Base-by-base conservation (phyloP, 2,797 vertebrate genomes). In the Kryptolebias ocellatus region DNA sequence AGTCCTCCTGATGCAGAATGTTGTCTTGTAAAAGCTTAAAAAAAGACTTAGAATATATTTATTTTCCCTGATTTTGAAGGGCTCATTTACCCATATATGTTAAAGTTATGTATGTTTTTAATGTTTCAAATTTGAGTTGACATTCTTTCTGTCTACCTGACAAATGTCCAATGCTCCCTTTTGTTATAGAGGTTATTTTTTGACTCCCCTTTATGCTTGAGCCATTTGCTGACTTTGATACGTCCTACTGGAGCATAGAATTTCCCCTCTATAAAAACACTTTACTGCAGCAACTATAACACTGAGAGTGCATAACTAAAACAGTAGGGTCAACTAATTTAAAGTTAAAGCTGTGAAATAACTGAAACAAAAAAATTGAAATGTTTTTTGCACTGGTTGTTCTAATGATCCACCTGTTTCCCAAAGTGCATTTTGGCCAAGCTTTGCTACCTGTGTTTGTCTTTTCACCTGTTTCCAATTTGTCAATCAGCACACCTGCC, bases 1-100 rank as follows among this genome's bases (percentile, higher is more conserved):
- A 53, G 29, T 50, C 58, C 44, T 64, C 47, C 46, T 29, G 64
- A 54, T 62, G 5, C 17, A 57, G 10, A 27, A 29, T 29, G n/a
- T n/a, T 15, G 17, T 60, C 34, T 20, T 53, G 1, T 2, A 6
- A 37, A 2, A 16, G 49, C 20, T 27, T 15, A 2, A 6, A n/a
- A 29, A 29, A 15, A 15, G 24, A 7, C 6, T 46, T 16, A 49
- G 8, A 49, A 50, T 20, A 50, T 34, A 34, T 34, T 34, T 24
- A 24, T 34, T 6, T 1, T 9, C 31, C 31, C 31, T 7, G 31
- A 11, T 11, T 14, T 18, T 37, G 18, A 15, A 53, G 5, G 11
- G 1, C 10, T 8, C 5, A 5, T 37, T 55, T 37, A 55, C 17
- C 9, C 16, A 2, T 14, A 56, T 20, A 37, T 16, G 45, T 8